Percentiles rank a stretch among this genome's conserved stretches.
Evolutionary conservation across 2,888 invertebrate species (phyloP).

Genomic region (Parapristionchus giblindavisi): DNA sequence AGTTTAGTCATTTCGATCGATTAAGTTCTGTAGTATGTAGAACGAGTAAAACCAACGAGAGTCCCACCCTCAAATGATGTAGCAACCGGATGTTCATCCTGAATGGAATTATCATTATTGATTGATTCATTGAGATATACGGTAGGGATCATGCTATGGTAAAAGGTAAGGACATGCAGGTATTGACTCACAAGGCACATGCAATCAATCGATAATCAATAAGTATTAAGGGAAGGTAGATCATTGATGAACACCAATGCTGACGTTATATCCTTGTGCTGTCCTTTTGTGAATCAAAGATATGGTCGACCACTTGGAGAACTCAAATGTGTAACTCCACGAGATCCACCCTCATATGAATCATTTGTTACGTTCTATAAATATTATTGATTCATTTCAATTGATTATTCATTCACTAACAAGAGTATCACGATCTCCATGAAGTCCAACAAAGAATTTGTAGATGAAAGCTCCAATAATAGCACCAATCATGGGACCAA

Average conservation of each 20-base stretch:
- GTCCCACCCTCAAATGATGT: constrained; percentile 27
- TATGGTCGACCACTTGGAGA: constrained; percentile 17
- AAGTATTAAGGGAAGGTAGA: too few species aligned
- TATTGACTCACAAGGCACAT: constrained; percentile 36
- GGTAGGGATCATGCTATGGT: not conserved
- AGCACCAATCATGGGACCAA: constrained; percentile 75
- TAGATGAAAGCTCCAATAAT: constrained; percentile 73
- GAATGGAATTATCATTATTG: constrained; percentile 2
- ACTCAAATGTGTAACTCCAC: constrained; percentile 18
- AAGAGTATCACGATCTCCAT: constrained; percentile 71
- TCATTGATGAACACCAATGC: constrained; percentile 39
- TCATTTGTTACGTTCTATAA: constrained; percentile 29
- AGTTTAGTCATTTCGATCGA: too few species aligned
- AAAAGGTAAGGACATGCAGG: constrained; percentile 14
- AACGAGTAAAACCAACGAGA: constrained; percentile 27
- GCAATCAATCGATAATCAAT: too few species aligned
- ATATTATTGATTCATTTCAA: not conserved
- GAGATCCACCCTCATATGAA: not conserved
- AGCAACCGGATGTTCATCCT: not conserved
- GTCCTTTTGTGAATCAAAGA: too few species aligned
- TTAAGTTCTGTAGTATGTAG: not conserved
- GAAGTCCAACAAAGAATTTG: constrained; percentile 72
- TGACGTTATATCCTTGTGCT: constrained; percentile 38
- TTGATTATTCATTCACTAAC: constrained; percentile 36
- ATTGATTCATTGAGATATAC: constrained; percentile 25